phyloP scores from a whole-genome alignment of 2,888 invertebrate genomes.

The Tachina fera region DNA sequence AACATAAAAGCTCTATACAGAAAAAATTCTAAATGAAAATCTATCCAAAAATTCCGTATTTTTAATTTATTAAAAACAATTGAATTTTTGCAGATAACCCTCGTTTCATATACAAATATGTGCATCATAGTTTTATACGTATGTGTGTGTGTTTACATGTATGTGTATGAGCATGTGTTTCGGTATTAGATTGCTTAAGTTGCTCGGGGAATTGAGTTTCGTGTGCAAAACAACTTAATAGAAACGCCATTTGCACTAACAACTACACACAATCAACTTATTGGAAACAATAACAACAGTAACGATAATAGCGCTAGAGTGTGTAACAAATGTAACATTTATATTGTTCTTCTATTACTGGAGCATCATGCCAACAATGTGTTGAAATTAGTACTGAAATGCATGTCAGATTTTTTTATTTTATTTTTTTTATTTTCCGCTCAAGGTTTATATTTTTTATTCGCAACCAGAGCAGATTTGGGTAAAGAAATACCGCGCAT shows the following conservation, averaged over 20 bases:
- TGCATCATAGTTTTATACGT: no score
- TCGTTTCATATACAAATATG: no score
- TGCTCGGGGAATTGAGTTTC: conserved; percentile 64
- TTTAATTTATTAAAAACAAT: no score
- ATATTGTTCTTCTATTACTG: conserved; percentile 23
- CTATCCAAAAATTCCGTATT: no score
- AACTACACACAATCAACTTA: conserved; percentile 31
- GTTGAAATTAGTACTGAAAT: conserved; percentile 56
- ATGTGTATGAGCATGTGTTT: neutral
- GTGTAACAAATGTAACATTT: conserved; percentile 19
- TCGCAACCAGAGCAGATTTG: conserved; percentile 3
- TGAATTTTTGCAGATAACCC: no score
- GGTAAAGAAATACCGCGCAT: conserved; percentile 15
- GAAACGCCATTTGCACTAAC: conserved; percentile 55
- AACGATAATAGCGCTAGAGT: conserved; percentile 3
- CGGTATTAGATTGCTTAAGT: conserved; percentile 65
- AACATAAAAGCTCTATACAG: no score
- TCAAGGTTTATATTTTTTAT: conserved; percentile 13
- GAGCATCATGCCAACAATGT: conserved; percentile 57
- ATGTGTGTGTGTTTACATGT: neutral
- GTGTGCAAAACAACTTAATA: conserved; percentile 64
- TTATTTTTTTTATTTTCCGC: conserved; percentile 11
- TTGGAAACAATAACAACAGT: conserved; percentile 33
- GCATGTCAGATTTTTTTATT: conserved; percentile 3
- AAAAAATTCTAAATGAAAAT: no score